Evolutionary conservation across 2,113 vertebrate species (phyloP).

Genomic region (Anolis carolinensis): DNA sequence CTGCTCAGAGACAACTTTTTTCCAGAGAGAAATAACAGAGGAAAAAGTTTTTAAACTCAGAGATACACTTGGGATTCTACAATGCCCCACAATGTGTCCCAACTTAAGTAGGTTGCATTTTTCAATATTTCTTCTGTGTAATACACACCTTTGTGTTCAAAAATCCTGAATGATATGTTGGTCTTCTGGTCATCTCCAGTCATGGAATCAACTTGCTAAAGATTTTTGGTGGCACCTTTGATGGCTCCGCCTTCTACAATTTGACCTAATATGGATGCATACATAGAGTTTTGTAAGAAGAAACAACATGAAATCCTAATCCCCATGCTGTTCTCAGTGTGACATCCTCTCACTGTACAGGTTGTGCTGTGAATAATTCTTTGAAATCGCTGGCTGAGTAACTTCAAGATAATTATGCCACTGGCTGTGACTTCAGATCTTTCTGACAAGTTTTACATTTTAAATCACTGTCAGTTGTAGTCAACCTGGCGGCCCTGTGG

Average conservation of each 20-base stretch:
- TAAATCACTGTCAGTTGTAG: background rate
- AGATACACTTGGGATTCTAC: background rate
- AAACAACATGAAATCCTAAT: background rate
- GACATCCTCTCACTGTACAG: background rate
- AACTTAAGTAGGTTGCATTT: background rate
- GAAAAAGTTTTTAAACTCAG: background rate
- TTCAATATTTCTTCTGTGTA: background rate
- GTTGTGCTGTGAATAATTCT: conserved; percentile 16
- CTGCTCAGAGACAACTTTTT: background rate
- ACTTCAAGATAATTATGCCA: conserved; percentile 21
- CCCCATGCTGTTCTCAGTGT: conserved; percentile 2
- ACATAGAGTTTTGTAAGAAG: background rate
- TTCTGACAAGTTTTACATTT: conserved; percentile 20
- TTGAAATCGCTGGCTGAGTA: conserved; percentile 12
- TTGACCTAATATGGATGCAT: background rate
- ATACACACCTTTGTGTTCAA: background rate
- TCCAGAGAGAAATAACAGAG: background rate
- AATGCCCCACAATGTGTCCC: background rate
- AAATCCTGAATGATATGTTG: background rate
- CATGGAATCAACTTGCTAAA: background rate
- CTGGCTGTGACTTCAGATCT: background rate
- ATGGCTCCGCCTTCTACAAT: background rate
- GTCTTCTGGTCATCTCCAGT: background rate
- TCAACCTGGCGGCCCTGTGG: background rate
- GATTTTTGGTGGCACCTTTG: background rate